Evolutionary conservation across 2,888 invertebrate genomes (phyloP).

Genomic region (Strigamia maritima): DNA sequence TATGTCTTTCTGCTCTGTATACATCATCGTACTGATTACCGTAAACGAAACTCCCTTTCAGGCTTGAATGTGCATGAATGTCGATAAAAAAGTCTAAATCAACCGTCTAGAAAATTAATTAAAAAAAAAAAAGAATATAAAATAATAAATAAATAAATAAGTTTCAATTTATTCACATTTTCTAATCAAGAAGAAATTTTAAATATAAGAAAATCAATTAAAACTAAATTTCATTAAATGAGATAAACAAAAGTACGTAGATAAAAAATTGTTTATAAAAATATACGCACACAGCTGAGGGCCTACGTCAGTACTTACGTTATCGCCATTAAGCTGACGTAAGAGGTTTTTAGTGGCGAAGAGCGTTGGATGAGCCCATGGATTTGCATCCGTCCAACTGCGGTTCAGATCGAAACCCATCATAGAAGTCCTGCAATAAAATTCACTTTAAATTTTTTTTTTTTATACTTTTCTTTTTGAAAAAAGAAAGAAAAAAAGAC

Average conservation of each 20-base stretch:
- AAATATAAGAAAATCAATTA: background rate
- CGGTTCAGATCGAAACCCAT: conserved; percentile 93
- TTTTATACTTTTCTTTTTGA: background rate
- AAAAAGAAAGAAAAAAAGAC: background rate
- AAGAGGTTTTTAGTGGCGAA: conserved; percentile 76
- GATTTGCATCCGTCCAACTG: conserved; percentile 83
- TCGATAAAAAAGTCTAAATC: conserved; percentile 93
- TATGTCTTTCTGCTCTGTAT: conserved; percentile 87
- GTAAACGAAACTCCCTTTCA: conserved; percentile 89
- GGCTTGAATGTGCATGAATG: conserved; percentile 87
- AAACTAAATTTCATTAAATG: background rate
- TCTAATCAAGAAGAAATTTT: background rate
- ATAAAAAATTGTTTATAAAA: too few relatives aligned
- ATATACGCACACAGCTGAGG: too few relatives aligned
- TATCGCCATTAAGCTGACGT: conserved; percentile 71
- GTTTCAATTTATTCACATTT: too few relatives aligned
- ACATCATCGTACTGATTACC: conserved; percentile 93
- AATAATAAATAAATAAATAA: background rate
- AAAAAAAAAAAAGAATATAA: conserved; percentile 14
- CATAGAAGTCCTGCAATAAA: conserved; percentile 64
- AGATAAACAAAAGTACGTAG: too few relatives aligned
- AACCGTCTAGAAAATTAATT: conserved; percentile 55
- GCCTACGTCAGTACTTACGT: conserved; percentile 57
- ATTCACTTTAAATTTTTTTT: background rate
- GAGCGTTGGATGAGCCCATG: conserved; percentile 87